phyloP scores from a whole-genome alignment of 1,140 invertebrate species.

The Leptonema lineaticorne region DNA sequence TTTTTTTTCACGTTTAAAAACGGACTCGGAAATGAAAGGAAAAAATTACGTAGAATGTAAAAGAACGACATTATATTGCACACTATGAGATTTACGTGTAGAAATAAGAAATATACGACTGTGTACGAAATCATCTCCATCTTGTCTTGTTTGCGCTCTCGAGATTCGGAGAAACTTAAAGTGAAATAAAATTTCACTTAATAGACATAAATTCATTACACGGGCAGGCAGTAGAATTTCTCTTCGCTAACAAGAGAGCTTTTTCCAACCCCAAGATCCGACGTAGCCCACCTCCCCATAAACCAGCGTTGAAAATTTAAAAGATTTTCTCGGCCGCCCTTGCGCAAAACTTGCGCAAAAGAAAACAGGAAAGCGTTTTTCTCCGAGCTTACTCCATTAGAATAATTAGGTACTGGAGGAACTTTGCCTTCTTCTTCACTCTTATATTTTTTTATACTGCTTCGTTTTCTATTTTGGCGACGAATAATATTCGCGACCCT shows the following conservation, averaged over 20 bases:
- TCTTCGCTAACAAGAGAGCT: not conserved
- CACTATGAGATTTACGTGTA: too few species aligned
- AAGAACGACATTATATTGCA: too few species aligned
- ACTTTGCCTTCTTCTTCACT: slow-evolving; percentile 9
- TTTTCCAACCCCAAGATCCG: not conserved
- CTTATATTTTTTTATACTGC: too few species aligned
- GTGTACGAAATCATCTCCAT: slow-evolving; percentile 5
- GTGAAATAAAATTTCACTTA: slow-evolving; percentile 38
- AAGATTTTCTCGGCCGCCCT: slow-evolving; percentile 10
- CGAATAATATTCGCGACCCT: not conserved
- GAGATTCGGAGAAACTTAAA: slow-evolving; percentile 24
- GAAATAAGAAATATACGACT: too few species aligned
- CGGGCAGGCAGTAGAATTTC: slow-evolving; percentile 6
- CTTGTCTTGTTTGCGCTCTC: slow-evolving; percentile 16
- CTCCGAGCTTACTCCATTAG: slow-evolving; percentile 37
- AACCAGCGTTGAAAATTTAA: slow-evolving; percentile 18
- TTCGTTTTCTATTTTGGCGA: too few species aligned
- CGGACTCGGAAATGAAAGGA: too few species aligned
- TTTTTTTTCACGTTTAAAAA: too few species aligned
- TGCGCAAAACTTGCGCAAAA: slow-evolving; percentile 11
- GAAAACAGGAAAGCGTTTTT: slow-evolving; percentile 32
- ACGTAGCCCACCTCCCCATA: not conserved
- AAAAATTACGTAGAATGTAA: too few species aligned
- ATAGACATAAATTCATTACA: slow-evolving; percentile 36
- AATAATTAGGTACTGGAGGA: slow-evolving; percentile 36